Percentiles rank a stretch among this genome's conserved stretches.
phyloP scores from a whole-genome alignment of 2,888 invertebrate species.

The Muschampia plurimacula region DNA sequence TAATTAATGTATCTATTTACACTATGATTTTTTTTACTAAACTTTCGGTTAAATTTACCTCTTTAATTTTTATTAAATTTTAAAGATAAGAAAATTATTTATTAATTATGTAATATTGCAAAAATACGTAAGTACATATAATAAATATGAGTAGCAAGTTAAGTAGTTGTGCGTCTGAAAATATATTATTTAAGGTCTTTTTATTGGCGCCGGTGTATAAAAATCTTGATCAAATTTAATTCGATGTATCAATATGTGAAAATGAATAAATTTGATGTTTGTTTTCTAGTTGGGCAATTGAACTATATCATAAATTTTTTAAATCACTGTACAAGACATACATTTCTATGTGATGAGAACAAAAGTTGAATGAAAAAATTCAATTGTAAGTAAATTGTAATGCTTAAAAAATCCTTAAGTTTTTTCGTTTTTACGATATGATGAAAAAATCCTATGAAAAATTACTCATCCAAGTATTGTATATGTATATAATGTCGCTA shows the following conservation, averaged over 20 bases:
- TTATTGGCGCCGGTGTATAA: background rate
- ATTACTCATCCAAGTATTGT: too few species aligned
- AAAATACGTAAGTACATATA: background rate
- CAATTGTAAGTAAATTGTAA: background rate
- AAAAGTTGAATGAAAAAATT: background rate
- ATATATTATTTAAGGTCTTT: background rate
- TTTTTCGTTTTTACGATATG: background rate
- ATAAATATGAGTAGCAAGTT: background rate
- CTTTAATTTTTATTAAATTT: too few species aligned
- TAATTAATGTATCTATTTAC: too few species aligned
- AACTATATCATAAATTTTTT: background rate
- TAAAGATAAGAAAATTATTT: too few species aligned
- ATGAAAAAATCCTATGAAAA: constrained; percentile 1
- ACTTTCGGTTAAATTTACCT: too few species aligned
- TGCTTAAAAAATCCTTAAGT: background rate
- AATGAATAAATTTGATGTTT: background rate
- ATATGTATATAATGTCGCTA: constrained; percentile 6
- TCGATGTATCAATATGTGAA: constrained; percentile 2
- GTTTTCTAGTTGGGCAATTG: background rate
- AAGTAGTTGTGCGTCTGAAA: background rate
- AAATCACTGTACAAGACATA: background rate
- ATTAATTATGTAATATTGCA: background rate
- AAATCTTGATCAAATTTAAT: background rate
- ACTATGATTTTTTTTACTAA: background rate
- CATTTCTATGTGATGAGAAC: background rate